Percentiles rank a stretch among this genome's conserved stretches.
These are phyloP conservation scores for Aptenodytes patagonicus DNA, from an alignment of 2,113 vertebrate genomes.

Conservation along the genomic window DNA sequence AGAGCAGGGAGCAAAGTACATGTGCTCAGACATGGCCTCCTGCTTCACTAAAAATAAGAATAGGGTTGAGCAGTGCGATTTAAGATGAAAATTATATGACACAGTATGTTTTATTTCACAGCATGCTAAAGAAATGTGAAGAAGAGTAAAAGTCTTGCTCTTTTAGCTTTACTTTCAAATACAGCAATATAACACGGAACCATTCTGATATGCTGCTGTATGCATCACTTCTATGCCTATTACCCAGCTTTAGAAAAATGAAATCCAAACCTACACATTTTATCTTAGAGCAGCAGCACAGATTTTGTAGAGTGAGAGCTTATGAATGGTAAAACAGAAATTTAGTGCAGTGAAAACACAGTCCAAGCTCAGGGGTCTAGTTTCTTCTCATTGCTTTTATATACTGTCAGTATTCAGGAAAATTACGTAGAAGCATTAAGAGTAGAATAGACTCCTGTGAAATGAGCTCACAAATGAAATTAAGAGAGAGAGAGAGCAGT, in stretches of 20 bases:
- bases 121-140: slow-evolving; percentile 33
- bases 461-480: slow-evolving; percentile 29
- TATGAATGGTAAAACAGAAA: neutral
- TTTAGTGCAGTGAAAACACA: slow-evolving; percentile 2
- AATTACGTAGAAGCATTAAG: neutral
- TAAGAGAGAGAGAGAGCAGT: neutral
- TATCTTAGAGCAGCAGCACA: slow-evolving; percentile 8
- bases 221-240: neutral
- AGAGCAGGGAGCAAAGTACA: neutral
- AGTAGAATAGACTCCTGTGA: neutral
- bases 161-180: slow-evolving; percentile 13
- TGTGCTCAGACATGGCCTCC: neutral
- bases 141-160: neutral
- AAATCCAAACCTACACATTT: slow-evolving; percentile 35
- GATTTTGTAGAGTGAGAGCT: neutral
- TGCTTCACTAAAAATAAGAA: slow-evolving; percentile 25
- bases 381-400: neutral
- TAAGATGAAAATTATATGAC: neutral
- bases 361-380: neutral
- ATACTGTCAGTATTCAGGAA: neutral
- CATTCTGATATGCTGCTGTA: neutral
- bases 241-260: slow-evolving; percentile 12
- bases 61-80: neutral
- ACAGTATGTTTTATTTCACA: slow-evolving; percentile 27
- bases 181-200: neutral